Base-by-base conservation (phyloP, 2,797 vertebrate genomes). In the Distichodus sexfasciatus region DNA sequence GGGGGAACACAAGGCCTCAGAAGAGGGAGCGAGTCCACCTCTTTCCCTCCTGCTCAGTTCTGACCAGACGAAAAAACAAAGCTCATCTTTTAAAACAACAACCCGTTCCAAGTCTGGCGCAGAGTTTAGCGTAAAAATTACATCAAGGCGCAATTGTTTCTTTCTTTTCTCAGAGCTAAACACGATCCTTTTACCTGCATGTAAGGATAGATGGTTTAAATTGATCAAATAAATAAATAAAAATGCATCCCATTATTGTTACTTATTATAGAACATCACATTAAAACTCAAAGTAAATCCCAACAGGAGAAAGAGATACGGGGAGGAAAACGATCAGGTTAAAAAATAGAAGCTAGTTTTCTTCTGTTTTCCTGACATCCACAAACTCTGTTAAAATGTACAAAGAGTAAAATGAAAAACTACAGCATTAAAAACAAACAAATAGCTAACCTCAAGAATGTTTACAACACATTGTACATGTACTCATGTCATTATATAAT, bases 401-500 rank as follows among this genome's bases (percentile, higher is more conserved):
- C 75, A 79, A 66, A 75, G 74, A 72, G 76, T 75, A 47, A 69
- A 73, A 81, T 79, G 81, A 85, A 88, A 88, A 85, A 89, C 84
- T 84, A 91, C 84, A 84, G 88, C 86, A 87, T 85, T 82, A 84
- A 80, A n/a, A 81, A 78, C 65, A 84, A 83, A 74, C 66, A 76
- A 85, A 88, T 81, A 84, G 80, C 83, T 85, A 89, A 86, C 83
- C 81, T 88, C 83, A 86, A 90, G 81, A 90, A 88, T 83, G 89
- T 89, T 86, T 92, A 89, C 84, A 91, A 86, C 89, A 93, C 90
- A 81, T 89, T 88, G 85, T 84, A 93, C 89, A 88, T 80, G 86
- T 89, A 91, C 81, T 88, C 77, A 84, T 90, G 79, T 90, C 80
- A 86, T 87, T 81, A 90, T 90, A 89, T 87, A 85, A 89, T 84